Percentiles rank a stretch among this genome's conserved stretches.
phyloP scores from a whole-genome alignment of 2,888 invertebrate species.

The Polyommatus iphigenia region DNA sequence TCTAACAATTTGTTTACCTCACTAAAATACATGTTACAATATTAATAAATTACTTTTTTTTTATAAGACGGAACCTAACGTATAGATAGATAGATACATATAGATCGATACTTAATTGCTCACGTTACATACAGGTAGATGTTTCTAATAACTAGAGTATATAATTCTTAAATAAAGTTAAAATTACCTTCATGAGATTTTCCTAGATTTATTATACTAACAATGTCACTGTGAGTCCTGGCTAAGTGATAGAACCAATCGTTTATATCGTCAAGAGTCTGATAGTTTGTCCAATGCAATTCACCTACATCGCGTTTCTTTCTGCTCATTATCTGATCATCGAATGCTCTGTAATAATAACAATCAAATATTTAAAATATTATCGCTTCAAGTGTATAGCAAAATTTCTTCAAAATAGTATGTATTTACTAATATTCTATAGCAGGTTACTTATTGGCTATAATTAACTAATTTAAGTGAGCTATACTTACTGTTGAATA shows the following conservation, averaged over 20 bases:
- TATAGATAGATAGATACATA: no score
- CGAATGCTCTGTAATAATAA: conserved; percentile 59
- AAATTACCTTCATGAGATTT: conserved; percentile 61
- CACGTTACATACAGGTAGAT: no score
- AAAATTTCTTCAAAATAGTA: neutral
- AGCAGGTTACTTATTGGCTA: no score
- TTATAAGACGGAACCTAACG: no score
- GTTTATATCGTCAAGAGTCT: conserved; percentile 73
- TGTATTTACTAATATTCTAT: no score
- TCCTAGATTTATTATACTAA: conserved; percentile 71
- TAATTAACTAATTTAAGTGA: no score
- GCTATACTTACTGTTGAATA: conserved; percentile 72
- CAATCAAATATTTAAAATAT: neutral
- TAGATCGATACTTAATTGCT: no score
- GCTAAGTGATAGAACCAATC: conserved; percentile 71
- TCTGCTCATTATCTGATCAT: conserved; percentile 59
- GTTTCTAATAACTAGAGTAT: neutral
- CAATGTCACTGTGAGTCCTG: conserved; percentile 51
- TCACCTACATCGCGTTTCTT: conserved; percentile 51
- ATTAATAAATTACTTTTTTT: no score
- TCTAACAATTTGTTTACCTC: no score
- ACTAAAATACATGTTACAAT: no score
- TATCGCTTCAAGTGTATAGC: no score
- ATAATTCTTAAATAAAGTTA: neutral
- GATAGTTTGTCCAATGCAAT: conserved; percentile 64